Base-by-base conservation (phyloP, 64 coral and sea anemone genomes). In the Montipora efflorescens region DNA sequence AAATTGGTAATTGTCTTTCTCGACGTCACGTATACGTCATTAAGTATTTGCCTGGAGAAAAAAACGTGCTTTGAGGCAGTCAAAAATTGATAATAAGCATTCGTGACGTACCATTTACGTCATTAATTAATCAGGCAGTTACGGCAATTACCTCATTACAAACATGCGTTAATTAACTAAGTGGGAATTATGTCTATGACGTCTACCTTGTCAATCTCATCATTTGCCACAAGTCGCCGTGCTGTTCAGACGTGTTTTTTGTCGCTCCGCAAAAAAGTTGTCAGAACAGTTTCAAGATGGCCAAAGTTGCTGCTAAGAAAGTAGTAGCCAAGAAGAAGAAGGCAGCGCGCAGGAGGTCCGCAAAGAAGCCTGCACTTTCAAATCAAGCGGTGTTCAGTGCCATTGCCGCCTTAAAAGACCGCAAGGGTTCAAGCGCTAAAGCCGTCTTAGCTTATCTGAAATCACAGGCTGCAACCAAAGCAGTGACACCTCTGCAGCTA, bases 371-470 rank as follows among this genome's bases (percentile, higher is more conserved):
- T 1, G 72, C 91, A 13, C 74, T 93, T 16, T 87, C 84, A 28
- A 88, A 21, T 48, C 11, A 53, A 13, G 45, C 67, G 19, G 64
- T 93, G 3, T 49, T 71, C 0, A 81, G 68, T 71, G 92, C 92
- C 48, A 76, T 93, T 62, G 92, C 83, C 12, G 92, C 76, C 8
- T 75, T 93, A 74, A 78, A 78, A 45, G 77, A 78, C 23, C 92
- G 92, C 59, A 77, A 77, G 4, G 92, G 92, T 36, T 93, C 92
- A 44, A 88, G 61, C 3, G 76, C 67, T 0, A 93, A 69, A 64
- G 84, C 75, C 5, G 73, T 93, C 23, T 71, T 88, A 19, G 87
- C 48, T 12, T 93, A 88, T 58, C 85, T 93, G 12, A 47, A 69
- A 9, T 19, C 59, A 16, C 75, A 93, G 21, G 18, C 6, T 19